Percentiles rank a stretch among this genome's conserved stretches.
phyloP scores from a whole-genome alignment of 2,797 vertebrate genomes.

The Microctenopoma lineatum region DNA sequence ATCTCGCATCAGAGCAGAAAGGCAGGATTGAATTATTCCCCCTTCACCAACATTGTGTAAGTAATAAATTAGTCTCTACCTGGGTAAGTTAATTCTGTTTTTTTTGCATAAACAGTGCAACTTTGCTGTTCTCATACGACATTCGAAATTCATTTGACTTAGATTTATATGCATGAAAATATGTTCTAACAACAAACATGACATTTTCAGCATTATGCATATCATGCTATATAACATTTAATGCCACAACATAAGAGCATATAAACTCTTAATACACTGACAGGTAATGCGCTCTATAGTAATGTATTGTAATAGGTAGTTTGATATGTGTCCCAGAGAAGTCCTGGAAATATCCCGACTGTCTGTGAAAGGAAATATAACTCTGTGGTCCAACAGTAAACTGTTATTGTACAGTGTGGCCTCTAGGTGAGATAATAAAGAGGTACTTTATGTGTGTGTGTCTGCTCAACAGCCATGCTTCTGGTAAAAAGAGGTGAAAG shows the following conservation, averaged over 20 bases:
- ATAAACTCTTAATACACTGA: neutral
- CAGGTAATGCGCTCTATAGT: constrained; percentile 1
- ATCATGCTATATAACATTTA: constrained; percentile 1
- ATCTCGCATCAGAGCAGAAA: constrained; percentile 6
- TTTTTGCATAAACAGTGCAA: constrained; percentile 42
- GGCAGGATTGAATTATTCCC: neutral
- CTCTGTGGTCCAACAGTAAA: neutral
- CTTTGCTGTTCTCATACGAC: constrained; percentile 25
- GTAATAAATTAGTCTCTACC: constrained; percentile 22
- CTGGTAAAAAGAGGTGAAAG: constrained; percentile 25
- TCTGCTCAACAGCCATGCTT: constrained; percentile 3
- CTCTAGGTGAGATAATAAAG: constrained; percentile 14
- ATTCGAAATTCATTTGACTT: constrained; percentile 33
- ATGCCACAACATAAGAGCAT: neutral
- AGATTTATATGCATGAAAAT: neutral
- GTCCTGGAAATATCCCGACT: constrained; percentile 3
- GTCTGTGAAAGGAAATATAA: neutral
- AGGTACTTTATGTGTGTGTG: neutral
- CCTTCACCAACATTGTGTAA: constrained; percentile 7
- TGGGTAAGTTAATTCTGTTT: constrained; percentile 43
- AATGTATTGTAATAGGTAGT: neutral
- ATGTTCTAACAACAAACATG: constrained; percentile 3
- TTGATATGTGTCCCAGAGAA: constrained; percentile 7
- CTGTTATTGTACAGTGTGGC: neutral
- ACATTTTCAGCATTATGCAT: neutral